Base-by-base conservation (phyloP, 2,113 vertebrate species). In the Eupsittula cactorum region DNA sequence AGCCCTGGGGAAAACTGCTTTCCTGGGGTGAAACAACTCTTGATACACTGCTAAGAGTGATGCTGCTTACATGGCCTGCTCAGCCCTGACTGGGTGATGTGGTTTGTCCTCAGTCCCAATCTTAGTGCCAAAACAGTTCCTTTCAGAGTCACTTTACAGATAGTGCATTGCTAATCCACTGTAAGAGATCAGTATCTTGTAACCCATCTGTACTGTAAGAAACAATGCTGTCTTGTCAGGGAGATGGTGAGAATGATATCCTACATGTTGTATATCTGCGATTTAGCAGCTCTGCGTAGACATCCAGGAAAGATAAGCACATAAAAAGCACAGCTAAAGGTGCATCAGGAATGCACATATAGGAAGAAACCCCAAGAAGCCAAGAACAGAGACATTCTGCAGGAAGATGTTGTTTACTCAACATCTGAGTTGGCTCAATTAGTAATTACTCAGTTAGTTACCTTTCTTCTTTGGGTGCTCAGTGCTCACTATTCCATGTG, bases 121-220 rank as follows among this genome's bases (percentile, higher is more conserved):
- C 70, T 69, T 20, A 19, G 50, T 71, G 86, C 78, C 82, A 81
- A n/a, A 89, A 35, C 49, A 18, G 68, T 68, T 70, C 42, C 60
- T 91, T 71, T 83, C 53, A 21, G 90, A 92, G 86, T 50, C 91
- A 28, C 60, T 95, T 91, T 82, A 39, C 78, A 88, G 91, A 71
- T 52, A 90, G 70, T 18, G 44, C 60, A 17, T 57, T 46, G 89
- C 88, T 90, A 89, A 90, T 96, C 74, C 24, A 16, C 41, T 91
- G 94, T 87, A 78, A 91, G 77, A 88, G 91, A 94, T 78, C 42
- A 13, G 82, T 76, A 70, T 92, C 70, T 86, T 33, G 29, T 52
- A 19, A 88, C 69, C 92, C 88, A 93, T 92, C 86, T 95, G 91
- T 94, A 79, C 90, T 87, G 91, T 81, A 94, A 91, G 92, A 93